A percentile compares a stretch with the other conserved stretches of the same genome.
Conservation (phyloP, 2,888 invertebrate genomes). For the Harpalus rufipes region DNA sequence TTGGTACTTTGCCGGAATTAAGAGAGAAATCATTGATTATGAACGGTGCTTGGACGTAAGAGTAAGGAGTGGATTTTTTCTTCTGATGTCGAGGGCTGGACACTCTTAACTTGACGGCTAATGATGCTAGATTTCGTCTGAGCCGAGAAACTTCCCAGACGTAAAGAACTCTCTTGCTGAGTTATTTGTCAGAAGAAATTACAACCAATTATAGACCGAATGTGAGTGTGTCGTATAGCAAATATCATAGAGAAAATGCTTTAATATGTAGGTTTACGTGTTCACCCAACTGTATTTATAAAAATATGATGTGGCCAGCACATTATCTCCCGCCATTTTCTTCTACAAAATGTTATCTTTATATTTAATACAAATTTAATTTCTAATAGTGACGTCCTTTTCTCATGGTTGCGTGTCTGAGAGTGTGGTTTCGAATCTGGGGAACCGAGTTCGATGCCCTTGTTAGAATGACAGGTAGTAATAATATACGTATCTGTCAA, state of each 20-base stretch:
- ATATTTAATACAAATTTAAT: no score
- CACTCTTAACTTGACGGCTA: constrained; percentile 48
- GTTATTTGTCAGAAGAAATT: constrained; percentile 13
- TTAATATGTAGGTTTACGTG: no score
- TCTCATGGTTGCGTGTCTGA: no score
- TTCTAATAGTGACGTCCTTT: no score
- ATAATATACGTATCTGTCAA: no score
- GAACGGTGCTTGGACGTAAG: constrained; percentile 38
- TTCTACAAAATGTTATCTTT: no score
- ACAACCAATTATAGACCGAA: background rate
- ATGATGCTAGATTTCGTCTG: constrained; percentile 16
- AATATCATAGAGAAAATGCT: background rate
- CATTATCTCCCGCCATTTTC: no score
- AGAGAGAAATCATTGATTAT: constrained; percentile 51
- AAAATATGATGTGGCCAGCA: no score
- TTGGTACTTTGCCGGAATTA: constrained; percentile 36
- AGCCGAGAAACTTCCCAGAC: background rate
- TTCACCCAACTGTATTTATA: no score
- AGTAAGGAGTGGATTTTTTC: constrained; percentile 44
- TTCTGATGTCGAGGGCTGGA: constrained; percentile 44
- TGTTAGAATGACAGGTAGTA: no score
- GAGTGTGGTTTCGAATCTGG: no score
- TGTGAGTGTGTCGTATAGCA: background rate
- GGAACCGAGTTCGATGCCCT: no score
- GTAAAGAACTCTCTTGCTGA: constrained; percentile 4